Conservation (phyloP, 2,113 vertebrate species). For the Nannobrachium achirus region DNA sequence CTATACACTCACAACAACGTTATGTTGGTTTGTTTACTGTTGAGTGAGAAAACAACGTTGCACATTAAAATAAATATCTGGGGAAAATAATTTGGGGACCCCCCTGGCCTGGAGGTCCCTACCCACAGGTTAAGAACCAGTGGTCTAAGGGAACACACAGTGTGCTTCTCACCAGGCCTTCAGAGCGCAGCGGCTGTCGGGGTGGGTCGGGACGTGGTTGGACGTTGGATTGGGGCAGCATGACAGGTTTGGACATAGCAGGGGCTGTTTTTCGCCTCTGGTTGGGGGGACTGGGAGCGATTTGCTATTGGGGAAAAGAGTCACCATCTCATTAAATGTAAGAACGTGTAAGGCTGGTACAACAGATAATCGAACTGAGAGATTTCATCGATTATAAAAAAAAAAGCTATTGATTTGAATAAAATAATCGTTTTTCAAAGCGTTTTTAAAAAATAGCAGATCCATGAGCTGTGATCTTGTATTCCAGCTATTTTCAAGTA, state of each 20-base stretch:
- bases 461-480: no score
- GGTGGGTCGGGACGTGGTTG: slow-evolving; percentile 70
- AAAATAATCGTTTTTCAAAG: no score
- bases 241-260: slow-evolving; percentile 93
- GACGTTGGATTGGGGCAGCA: slow-evolving; percentile 89
- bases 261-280: slow-evolving; percentile 86
- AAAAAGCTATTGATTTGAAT: no score
- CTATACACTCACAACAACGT: not conserved
- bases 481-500: no score
- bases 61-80: no score
- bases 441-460: no score
- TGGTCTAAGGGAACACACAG: not conserved
- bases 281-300: slow-evolving; percentile 92
- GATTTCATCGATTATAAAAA: no score
- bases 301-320: slow-evolving; percentile 79
- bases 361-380: slow-evolving; percentile 1
- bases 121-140: no score
- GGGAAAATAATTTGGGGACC: no score
- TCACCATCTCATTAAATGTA: slow-evolving; percentile 13
- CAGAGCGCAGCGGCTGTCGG: slow-evolving; percentile 85
- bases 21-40: no score
- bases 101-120: no score
- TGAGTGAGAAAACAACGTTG: no score
- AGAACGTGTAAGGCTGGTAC: not conserved
- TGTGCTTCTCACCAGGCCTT: slow-evolving; percentile 87